Evolutionary conservation across 2,113 vertebrate species (phyloP), one percentile per base, ranked within the genome.

Genomic region (Rhinolophus sinicus): DNA sequence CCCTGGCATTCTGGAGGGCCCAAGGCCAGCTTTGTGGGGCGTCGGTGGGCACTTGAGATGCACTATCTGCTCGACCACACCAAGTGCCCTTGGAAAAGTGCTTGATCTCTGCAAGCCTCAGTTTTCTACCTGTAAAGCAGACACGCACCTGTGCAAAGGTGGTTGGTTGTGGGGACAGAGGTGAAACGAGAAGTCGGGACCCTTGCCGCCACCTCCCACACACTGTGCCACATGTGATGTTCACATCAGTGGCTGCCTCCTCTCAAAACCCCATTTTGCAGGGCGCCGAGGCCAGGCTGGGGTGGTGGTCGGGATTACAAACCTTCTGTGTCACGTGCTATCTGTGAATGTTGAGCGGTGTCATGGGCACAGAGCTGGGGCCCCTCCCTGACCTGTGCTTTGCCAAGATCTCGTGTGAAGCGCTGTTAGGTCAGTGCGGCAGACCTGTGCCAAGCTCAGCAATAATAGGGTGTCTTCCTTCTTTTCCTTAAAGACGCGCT

Each of bases 391-490:
- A 6, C 72, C 11, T 6, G 18, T 5, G 62, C 62, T 12, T 15
- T 3, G n/a, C 28, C 3, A 21, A 16, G 69, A 1, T 2, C 13
- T 19, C 9, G 0, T 16, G 2, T 3, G 15, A 15, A 19, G 18
- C 28, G 19, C 88, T 56, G 9, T 33, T 1, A 7, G 52, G 10
- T 54, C 33, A 28, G 6, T 0, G n/a, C 1, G 10, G 40, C 21
- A 3, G 0, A 28, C 3, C 22, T 1, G 28, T 1, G 26, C 58
- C 21, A 3, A 10, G 40, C 62, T 5, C 3, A 0, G 30, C 70
- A 5, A 2, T 0, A 0, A 0, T 4, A 1, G n/a, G 19, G 21
- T 3, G 4, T 4, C 7, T 24, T 6, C 54, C 40, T 14, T 62
- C 22, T 64, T 30, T 15, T 47, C 67, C 35, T 72, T 60, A 1